These are phyloP conservation scores for Chaenocephalus aceratus DNA, from an alignment of 2,113 vertebrate species.

Conservation along the genomic window DNA sequence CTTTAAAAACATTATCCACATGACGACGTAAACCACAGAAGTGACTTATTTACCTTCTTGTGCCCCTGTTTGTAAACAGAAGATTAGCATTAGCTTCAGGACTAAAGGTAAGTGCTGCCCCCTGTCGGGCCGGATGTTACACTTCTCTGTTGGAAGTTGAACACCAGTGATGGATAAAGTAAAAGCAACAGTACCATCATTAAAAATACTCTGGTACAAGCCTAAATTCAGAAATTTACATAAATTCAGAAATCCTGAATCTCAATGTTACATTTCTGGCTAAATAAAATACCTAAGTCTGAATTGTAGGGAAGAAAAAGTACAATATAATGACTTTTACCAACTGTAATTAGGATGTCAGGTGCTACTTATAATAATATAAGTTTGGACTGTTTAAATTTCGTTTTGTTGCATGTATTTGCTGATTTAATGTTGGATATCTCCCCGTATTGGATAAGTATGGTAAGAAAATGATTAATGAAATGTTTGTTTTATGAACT, in stretches of 20 bases:
- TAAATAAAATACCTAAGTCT: too few species aligned
- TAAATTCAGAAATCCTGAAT: too few species aligned
- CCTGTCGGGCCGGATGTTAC: conserved; percentile 30
- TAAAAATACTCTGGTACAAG: too few species aligned
- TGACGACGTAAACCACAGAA: accelerated
- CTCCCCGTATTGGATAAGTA: neutral
- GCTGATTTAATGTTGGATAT: neutral
- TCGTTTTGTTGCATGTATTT: neutral
- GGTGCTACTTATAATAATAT: too few species aligned
- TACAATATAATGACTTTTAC: too few species aligned
- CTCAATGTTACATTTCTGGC: too few species aligned
- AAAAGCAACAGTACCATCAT: too few species aligned
- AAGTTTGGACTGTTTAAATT: neutral
- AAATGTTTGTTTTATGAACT: neutral
- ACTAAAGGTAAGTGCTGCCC: conserved; percentile 17
- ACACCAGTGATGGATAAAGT: too few species aligned
- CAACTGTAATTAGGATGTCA: too few species aligned
- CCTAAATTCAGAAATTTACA: too few species aligned
- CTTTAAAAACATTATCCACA: neutral
- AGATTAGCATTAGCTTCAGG: neutral
- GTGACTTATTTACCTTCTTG: too few species aligned
- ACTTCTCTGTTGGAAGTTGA: neutral
- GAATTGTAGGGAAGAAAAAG: too few species aligned
- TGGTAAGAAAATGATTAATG: neutral
- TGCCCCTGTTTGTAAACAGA: conserved; percentile 3